A percentile compares a stretch with the other conserved stretches of the same genome.
These are phyloP conservation scores for Lapara coniferarum DNA, from an alignment of 2,888 invertebrate species.

Conservation along the genomic window DNA sequence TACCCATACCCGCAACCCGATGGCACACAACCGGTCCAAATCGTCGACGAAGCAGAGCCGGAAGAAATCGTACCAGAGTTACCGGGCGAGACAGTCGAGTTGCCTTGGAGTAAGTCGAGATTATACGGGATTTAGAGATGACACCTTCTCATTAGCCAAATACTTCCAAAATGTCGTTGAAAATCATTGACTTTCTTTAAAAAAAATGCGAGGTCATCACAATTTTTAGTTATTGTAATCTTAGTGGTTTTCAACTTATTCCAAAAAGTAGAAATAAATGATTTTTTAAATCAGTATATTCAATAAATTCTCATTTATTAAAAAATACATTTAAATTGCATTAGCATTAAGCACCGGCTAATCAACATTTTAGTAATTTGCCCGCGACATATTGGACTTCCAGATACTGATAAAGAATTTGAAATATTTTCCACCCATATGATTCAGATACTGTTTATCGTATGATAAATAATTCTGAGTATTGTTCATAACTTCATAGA, in stretches of 20 bases:
- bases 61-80: constrained; percentile 65
- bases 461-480: constrained; percentile 27
- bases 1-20: constrained; percentile 65
- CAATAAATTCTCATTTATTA: too few species aligned
- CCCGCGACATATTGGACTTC: constrained; percentile 32
- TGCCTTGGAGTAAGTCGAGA: constrained; percentile 77
- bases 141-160: constrained; percentile 49
- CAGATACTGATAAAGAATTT: constrained; percentile 31
- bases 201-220: not conserved
- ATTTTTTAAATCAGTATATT: too few species aligned
- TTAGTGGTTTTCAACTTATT: too few species aligned
- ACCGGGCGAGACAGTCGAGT: constrained; percentile 77
- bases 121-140: constrained; percentile 48
- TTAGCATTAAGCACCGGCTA: not conserved
- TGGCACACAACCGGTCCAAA: constrained; percentile 48
- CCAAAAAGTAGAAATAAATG: too few species aligned
- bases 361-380: constrained; percentile 30
- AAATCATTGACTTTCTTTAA: too few species aligned
- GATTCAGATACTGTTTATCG: constrained; percentile 25
- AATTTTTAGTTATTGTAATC: too few species aligned
- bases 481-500: not conserved
- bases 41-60: constrained; percentile 58
- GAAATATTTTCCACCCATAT: constrained; percentile 29
- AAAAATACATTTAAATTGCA: not conserved
- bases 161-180: not conserved